These are phyloP conservation scores for Myathropa florea DNA, from an alignment of 2,888 invertebrate genomes.

Conservation along the genomic window DNA sequence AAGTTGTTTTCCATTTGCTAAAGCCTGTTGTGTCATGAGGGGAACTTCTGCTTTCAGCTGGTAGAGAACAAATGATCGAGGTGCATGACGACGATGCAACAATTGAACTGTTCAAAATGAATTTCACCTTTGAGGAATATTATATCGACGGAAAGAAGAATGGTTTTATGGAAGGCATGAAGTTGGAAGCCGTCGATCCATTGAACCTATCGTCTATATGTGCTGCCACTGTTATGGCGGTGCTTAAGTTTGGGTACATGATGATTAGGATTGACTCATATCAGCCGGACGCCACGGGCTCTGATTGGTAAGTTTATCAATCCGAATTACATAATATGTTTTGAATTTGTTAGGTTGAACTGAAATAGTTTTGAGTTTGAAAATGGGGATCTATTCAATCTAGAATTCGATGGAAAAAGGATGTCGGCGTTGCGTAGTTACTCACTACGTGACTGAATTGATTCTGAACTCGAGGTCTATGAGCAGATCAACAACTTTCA, in stretches of 20 bases:
- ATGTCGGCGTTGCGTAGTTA: too few species aligned
- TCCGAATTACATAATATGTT: neutral
- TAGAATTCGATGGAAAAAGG: too few species aligned
- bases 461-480: too few species aligned
- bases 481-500: too few species aligned
- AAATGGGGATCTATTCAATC: too few species aligned
- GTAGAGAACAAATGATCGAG: constrained; percentile 80
- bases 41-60: constrained; percentile 73
- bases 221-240: constrained; percentile 97
- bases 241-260: constrained; percentile 94
- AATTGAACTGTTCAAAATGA: constrained; percentile 88
- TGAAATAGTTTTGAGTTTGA: too few species aligned
- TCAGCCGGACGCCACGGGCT: constrained; percentile 90
- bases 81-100: constrained; percentile 89
- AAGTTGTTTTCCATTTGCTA: neutral
- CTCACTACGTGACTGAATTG: too few species aligned
- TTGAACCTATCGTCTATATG: constrained; percentile 96
- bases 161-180: constrained; percentile 92
- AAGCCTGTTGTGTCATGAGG: neutral
- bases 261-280: constrained; percentile 98
- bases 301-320: constrained; percentile 86
- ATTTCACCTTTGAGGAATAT: constrained; percentile 83
- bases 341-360: too few species aligned
- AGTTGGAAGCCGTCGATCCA: constrained; percentile 98
- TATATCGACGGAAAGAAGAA: constrained; percentile 81